These are phyloP conservation scores for Danio albolineatus DNA, from an alignment of 2,797 vertebrate genomes.

Conservation along the genomic window DNA sequence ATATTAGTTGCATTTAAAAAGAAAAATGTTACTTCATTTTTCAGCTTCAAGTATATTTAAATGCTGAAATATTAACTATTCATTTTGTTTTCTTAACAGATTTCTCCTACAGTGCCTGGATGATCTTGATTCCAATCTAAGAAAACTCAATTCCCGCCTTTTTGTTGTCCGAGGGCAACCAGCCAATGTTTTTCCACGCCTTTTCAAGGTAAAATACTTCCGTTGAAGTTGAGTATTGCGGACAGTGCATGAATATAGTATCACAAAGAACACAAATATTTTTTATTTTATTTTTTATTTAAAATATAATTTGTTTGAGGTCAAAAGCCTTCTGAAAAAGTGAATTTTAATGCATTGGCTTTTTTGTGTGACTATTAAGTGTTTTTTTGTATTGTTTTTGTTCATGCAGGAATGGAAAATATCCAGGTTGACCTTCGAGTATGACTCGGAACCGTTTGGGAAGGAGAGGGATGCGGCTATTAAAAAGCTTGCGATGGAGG, in stretches of 20 bases:
- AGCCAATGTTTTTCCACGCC: constrained; percentile 82
- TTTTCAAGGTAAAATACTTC: constrained; percentile 76
- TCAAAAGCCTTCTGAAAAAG: background rate
- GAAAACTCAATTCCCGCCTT: constrained; percentile 83
- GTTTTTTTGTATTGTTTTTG: constrained; percentile 3
- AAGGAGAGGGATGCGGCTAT: constrained; percentile 84
- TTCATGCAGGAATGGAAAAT: constrained; percentile 81
- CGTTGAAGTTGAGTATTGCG: background rate
- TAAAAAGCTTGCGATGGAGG: constrained; percentile 83
- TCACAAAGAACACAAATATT: background rate
- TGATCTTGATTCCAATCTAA: constrained; percentile 80
- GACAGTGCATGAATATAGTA: background rate
- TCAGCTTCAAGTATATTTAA: too few species aligned
- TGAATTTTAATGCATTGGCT: background rate
- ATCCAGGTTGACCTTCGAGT: constrained; percentile 81
- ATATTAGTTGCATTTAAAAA: too few species aligned
- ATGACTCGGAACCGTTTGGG: constrained; percentile 82
- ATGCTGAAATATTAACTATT: background rate
- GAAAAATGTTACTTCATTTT: too few species aligned
- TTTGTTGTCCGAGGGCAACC: constrained; percentile 84
- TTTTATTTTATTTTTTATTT: too few species aligned
- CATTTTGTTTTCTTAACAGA: constrained; percentile 59
- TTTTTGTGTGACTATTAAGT: background rate
- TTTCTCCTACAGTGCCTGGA: constrained; percentile 85
- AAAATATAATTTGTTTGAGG: background rate